phyloP scores from a whole-genome alignment of 2,113 vertebrate species.

The Leptobrachium ailaonicum region DNA sequence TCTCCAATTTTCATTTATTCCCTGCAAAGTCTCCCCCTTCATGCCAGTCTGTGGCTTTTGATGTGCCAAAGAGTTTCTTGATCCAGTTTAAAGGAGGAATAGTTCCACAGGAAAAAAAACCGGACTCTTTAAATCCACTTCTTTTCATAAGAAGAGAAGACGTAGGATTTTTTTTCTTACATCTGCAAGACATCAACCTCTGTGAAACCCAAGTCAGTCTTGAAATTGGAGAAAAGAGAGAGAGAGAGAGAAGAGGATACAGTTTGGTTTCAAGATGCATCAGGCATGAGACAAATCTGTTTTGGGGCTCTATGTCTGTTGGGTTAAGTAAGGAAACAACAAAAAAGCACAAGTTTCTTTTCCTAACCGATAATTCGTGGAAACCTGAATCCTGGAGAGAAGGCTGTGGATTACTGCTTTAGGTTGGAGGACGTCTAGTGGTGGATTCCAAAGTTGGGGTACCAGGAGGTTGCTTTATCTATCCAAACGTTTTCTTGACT shows the following conservation, averaged over 20 bases:
- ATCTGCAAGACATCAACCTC: conserved; percentile 81
- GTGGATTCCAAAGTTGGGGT: neutral
- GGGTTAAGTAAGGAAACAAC: conserved; percentile 53
- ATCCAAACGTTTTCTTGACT: neutral
- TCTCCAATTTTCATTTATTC: conserved; percentile 69
- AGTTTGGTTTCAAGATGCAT: conserved; percentile 61
- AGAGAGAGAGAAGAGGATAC: conserved; percentile 50
- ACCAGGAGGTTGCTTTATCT: neutral
- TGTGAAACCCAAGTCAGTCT: conserved; percentile 69
- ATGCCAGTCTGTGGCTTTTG: conserved; percentile 73
- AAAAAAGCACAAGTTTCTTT: conserved; percentile 6
- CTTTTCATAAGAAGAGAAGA: conserved; percentile 57
- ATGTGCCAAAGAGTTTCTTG: conserved; percentile 71
- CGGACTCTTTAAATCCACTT: conserved; percentile 50
- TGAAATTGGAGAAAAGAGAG: conserved; percentile 59
- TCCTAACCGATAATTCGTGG: conserved; percentile 12
- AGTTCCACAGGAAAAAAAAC: conserved; percentile 53
- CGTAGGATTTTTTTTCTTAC: conserved; percentile 59
- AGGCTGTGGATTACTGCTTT: neutral
- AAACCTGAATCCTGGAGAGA: neutral
- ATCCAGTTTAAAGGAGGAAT: conserved; percentile 57
- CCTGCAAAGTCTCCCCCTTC: conserved; percentile 63
- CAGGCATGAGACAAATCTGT: conserved; percentile 61
- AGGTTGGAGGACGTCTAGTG: neutral
- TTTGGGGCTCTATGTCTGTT: conserved; percentile 58